Conservation (phyloP, 1,140 invertebrate genomes). For the Dreissena polymorpha region DNA sequence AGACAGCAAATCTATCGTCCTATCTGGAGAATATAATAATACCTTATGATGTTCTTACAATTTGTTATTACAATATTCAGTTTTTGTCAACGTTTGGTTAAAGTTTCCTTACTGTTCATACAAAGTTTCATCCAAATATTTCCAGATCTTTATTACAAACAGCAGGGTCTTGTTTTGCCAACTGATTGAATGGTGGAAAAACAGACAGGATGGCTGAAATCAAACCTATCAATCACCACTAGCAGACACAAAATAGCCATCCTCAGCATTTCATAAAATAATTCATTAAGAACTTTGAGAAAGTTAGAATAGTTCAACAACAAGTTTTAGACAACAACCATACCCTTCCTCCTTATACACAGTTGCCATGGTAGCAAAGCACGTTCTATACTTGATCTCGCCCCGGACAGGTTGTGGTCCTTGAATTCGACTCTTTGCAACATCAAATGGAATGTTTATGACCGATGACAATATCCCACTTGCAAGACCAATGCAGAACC, state of each 20-base stretch:
- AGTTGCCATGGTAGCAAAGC: conserved; percentile 86
- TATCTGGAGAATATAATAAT: too few relatives aligned
- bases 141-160: too few relatives aligned
- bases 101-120: too few relatives aligned
- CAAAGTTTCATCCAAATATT: too few relatives aligned
- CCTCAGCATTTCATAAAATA: not conserved
- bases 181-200: too few relatives aligned
- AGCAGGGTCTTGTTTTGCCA: too few relatives aligned
- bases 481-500: conserved; percentile 90
- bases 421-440: conserved; percentile 96
- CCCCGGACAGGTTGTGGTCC: conserved; percentile 89
- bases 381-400: conserved; percentile 89
- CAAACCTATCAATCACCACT: too few relatives aligned
- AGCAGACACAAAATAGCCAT: not conserved
- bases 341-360: conserved; percentile 94
- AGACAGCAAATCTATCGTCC: too few relatives aligned
- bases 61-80: too few relatives aligned
- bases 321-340: conserved; percentile 66
- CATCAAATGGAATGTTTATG: conserved; percentile 97
- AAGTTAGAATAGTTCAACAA: not conserved
- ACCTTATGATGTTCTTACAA: too few relatives aligned
- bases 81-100: too few relatives aligned
- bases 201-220: too few relatives aligned
- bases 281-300: not conserved
- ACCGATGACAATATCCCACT: conserved; percentile 91